Percentiles rank a stretch among this genome's conserved stretches.
Evolutionary conservation across 2,888 invertebrate genomes (phyloP).

Genomic region (Physocephala rufipes): DNA sequence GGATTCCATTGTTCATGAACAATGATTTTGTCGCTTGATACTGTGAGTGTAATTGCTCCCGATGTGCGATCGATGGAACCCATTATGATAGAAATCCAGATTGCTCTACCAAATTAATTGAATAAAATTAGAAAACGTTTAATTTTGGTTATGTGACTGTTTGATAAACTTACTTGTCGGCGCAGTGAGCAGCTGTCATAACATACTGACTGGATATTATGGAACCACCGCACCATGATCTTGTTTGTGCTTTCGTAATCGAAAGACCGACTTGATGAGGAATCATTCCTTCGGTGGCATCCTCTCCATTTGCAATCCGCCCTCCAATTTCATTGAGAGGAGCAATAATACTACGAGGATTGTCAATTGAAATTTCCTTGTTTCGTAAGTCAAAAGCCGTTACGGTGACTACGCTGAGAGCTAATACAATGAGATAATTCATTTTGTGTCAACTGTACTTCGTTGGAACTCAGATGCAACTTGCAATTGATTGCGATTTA

Average conservation of each 20-base stretch:
- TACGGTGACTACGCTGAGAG: conserved; percentile 18
- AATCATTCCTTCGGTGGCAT: conserved; percentile 44
- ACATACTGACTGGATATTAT: conserved; percentile 53
- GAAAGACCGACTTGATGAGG: conserved; percentile 56
- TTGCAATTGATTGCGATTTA: not conserved
- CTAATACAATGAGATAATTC: conserved; percentile 5
- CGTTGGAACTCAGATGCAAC: not conserved
- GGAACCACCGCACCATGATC: conserved; percentile 59
- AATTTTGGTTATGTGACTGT: not conserved
- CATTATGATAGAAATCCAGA: conserved; percentile 50
- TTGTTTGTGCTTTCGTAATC: conserved; percentile 41
- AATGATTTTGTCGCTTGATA: conserved; percentile 49
- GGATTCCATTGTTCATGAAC: conserved; percentile 61
- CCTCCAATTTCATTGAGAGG: conserved; percentile 33
- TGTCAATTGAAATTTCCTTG: not conserved
- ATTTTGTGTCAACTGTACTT: not conserved
- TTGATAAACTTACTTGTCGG: conserved; percentile 48
- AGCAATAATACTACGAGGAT: conserved; percentile 27
- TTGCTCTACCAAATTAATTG: conserved; percentile 36
- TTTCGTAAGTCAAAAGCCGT: conserved; percentile 29
- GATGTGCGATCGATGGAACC: conserved; percentile 52
- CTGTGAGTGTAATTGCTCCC: conserved; percentile 47
- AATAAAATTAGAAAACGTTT: not conserved
- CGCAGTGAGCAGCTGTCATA: conserved; percentile 60
- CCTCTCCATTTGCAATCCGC: conserved; percentile 49